Conservation (phyloP, 2,888 invertebrate genomes). For the Amblyteles armatorius region DNA sequence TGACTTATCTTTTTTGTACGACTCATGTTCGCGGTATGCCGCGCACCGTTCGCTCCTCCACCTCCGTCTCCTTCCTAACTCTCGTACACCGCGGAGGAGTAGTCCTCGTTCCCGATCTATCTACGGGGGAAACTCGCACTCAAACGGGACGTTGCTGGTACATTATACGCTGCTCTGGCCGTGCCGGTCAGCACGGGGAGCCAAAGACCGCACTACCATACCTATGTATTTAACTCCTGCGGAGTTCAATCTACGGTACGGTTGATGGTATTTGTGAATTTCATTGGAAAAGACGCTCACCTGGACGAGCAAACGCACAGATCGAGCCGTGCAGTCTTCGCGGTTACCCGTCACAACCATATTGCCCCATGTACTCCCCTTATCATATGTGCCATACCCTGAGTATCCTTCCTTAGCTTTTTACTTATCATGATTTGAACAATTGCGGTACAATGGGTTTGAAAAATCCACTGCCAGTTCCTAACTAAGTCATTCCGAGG, state of each 20-base stretch:
- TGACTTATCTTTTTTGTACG: conserved; percentile 75
- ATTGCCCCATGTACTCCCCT: not conserved
- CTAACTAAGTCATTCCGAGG: too few relatives aligned
- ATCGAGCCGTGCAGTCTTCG: not conserved
- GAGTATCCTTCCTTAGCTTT: not conserved
- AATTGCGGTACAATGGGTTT: not conserved
- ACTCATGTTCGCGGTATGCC: conserved; percentile 70
- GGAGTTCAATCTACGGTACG: not conserved
- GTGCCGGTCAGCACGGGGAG: not conserved
- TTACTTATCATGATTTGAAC: not conserved
- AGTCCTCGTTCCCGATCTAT: conserved; percentile 51
- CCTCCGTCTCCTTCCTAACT: conserved; percentile 36
- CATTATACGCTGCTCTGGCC: conserved; percentile 36
- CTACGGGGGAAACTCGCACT: conserved; percentile 61
- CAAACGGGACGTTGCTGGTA: conserved; percentile 40
- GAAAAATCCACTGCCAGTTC: too few relatives aligned
- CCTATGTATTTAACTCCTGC: conserved; percentile 14
- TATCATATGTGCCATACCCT: not conserved
- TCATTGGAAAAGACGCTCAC: conserved; percentile 7
- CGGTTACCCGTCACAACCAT: not conserved
- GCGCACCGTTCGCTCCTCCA: conserved; percentile 39
- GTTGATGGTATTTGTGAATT: not conserved
- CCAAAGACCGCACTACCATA: conserved; percentile 31
- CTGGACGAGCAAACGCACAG: not conserved
- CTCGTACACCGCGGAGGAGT: conserved; percentile 41